A percentile compares a stretch with the other conserved stretches of the same genome.
phyloP scores from a whole-genome alignment of 2,888 invertebrate species.

The Siphlonurus alternatus region DNA sequence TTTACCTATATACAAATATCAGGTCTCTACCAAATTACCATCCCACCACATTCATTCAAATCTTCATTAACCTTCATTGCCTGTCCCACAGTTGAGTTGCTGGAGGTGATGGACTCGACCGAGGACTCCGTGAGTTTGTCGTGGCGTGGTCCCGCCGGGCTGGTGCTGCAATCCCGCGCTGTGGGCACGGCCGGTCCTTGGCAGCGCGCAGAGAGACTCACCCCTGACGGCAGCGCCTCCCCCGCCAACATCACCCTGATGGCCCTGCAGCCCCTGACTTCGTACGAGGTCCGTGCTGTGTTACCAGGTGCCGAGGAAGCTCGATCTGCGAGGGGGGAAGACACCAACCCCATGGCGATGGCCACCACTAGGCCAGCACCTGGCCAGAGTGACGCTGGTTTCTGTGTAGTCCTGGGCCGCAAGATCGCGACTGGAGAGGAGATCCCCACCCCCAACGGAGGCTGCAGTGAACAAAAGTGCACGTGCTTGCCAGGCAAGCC shows the following conservation, averaged over 20 bases:
- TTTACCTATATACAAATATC: no score
- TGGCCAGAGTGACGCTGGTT: not conserved
- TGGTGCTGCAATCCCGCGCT: conserved; percentile 6
- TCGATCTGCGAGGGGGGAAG: not conserved
- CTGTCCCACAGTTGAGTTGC: not conserved
- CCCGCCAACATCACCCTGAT: conserved; percentile 5
- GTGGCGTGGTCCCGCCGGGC: conserved; percentile 6
- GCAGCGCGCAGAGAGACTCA: conserved; percentile 1
- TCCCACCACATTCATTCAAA: no score
- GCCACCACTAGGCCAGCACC: conserved; percentile 2
- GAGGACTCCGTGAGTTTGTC: conserved; percentile 2
- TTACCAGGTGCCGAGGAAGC: not conserved
- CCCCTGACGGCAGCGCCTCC: not conserved
- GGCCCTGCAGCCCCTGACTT: not conserved
- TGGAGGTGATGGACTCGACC: not conserved
- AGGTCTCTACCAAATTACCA: no score
- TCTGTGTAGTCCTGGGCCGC: not conserved
- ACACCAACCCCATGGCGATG: not conserved
- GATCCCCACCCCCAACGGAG: not conserved
- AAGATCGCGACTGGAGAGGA: not conserved
- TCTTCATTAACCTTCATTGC: no score
- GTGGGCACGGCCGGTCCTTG: not conserved
- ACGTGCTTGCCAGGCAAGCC: not conserved
- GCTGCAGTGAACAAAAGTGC: conserved; percentile 1
- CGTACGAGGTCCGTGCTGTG: conserved; percentile 6